Evolutionary conservation across 2,888 invertebrate species (phyloP), one percentile per base, ranked within the genome.

Genomic region (Dinocampus coccinellae): DNA sequence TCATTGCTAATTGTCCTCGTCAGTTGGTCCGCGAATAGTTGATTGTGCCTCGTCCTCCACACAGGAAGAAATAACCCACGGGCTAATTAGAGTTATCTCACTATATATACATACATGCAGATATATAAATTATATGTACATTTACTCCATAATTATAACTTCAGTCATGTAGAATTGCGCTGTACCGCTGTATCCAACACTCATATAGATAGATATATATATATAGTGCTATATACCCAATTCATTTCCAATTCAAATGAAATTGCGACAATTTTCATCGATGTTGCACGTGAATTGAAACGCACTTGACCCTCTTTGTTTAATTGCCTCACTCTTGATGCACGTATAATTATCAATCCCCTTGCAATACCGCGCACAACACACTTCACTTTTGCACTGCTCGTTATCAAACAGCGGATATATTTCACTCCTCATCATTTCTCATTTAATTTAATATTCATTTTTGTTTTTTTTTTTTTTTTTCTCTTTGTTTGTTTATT

Each of bases 1-100:
- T 62, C 60, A 72, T 73, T 71, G 70, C 73, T 76, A 76, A 76
- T 76, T 76, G 70, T 75, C 68, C 64, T 58, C 72, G 61, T 67
- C 67, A 62, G 57, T 47, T 24, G 47, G 42, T 9, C 42, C 42
- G 63, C 26, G 47, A 42, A 47, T 29, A 22, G 63, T 63, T 26
- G 42, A 63, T 63, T 63, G 63, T 63, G 63, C 26, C 26, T 47
- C 42, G 26, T 13, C 42, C 47, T 63, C 63, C n/a, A 55, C 29
- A 55, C 55, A 55, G 26, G 55, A 55, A 55, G 26, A 55, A 24
- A 47, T 47, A 53, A 58, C 29, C 13, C 58, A 29, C 58, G 16
- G 33, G 58, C 58, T 58, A 58, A 58, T 58, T 58, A 58, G 58
- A 58, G n/a, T 58, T 29, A 33, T 29, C 16, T 58, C 58, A 34